Percentiles rank a stretch among this genome's conserved stretches.
Evolutionary conservation across 2,888 invertebrate genomes (phyloP).

Genomic region (Phalera bucephala): DNA sequence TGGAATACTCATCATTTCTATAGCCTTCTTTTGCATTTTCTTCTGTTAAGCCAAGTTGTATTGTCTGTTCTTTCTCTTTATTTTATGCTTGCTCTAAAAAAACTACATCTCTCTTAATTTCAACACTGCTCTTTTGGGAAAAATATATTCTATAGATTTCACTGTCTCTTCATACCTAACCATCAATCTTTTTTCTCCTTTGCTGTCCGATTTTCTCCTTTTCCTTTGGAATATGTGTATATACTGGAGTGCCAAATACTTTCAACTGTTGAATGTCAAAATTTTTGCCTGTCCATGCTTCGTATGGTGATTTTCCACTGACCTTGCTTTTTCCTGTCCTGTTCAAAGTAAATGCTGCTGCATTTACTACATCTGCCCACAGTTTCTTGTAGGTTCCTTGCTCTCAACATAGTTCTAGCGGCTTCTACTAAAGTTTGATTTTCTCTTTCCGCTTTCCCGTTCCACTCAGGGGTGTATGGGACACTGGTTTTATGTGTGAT

Average conservation of each 20-base stretch:
- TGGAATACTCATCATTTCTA: too few relatives aligned
- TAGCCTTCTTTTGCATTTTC: too few relatives aligned
- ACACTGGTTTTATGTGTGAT: conserved; percentile 33
- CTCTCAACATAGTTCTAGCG: too few relatives aligned
- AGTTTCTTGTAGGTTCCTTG: too few relatives aligned
- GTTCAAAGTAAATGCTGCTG: neutral
- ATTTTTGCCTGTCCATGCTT: conserved; percentile 4
- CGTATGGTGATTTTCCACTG: conserved; percentile 4
- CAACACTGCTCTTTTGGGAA: neutral
- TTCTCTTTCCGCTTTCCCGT: conserved; percentile 45
- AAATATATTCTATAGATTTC: conserved; percentile 7
- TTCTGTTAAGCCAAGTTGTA: too few relatives aligned
- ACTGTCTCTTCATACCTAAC: too few relatives aligned
- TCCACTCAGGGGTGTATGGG: conserved; percentile 47
- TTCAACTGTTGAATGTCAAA: neutral
- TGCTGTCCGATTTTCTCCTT: too few relatives aligned
- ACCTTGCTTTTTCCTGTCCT: neutral
- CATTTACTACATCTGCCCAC: conserved; percentile 3
- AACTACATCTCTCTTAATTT: conserved; percentile 1
- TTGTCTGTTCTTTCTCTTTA: too few relatives aligned
- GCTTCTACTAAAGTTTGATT: too few relatives aligned
- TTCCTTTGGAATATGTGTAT: conserved; percentile 3
- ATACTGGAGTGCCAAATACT: neutral
- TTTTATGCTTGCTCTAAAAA: conserved; percentile 1
- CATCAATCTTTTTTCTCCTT: too few relatives aligned